These are phyloP conservation scores for Microcebus jonahi DNA, from an alignment of 2,113 vertebrate genomes.

Conservation along the genomic window DNA sequence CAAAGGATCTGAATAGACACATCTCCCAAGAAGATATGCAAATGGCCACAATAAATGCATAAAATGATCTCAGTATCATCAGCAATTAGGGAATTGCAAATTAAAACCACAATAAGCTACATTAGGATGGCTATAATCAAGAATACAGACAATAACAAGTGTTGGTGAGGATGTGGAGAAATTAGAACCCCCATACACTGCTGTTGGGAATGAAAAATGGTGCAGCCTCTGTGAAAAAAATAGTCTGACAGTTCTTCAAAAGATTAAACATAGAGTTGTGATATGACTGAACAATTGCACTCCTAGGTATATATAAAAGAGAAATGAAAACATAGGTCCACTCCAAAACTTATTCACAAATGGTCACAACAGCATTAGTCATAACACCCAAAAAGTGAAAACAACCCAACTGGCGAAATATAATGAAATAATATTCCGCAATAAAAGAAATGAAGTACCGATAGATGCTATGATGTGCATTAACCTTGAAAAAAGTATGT, in stretches of 20 bases:
- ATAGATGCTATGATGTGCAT: background rate
- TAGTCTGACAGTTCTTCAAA: background rate
- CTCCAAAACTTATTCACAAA: background rate
- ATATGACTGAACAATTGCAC: background rate
- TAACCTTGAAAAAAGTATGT: background rate
- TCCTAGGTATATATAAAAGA: background rate
- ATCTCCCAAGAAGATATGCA: background rate
- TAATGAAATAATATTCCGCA: background rate
- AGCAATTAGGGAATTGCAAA: background rate
- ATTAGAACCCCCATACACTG: background rate
- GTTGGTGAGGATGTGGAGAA: background rate
- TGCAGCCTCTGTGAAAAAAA: background rate
- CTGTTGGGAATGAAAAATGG: background rate
- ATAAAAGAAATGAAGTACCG: background rate
- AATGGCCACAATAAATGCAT: background rate
- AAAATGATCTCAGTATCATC: background rate
- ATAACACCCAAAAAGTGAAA: background rate
- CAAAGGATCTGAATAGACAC: background rate
- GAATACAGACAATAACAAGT: background rate
- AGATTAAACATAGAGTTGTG: background rate
- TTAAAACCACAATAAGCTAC: background rate
- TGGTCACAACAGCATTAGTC: background rate
- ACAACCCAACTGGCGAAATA: background rate
- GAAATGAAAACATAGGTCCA: background rate
- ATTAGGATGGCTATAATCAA: background rate